A percentile compares a stretch with the other conserved stretches of the same genome.
phyloP scores from a whole-genome alignment of 2,888 invertebrate genomes.

The Tetragnatha montana region DNA sequence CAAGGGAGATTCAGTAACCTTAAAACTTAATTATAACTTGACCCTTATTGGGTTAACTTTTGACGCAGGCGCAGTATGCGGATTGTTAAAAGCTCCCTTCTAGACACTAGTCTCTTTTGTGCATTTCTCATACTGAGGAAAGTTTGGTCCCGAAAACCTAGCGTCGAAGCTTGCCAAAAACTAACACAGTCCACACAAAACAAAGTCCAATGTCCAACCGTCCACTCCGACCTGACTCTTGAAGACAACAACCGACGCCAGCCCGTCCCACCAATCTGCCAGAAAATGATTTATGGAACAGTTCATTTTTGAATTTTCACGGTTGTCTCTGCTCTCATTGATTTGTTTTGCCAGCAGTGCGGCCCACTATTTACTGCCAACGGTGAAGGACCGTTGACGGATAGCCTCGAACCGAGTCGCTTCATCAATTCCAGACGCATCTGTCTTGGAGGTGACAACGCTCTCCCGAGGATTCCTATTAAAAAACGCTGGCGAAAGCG shows the following conservation, averaged over 20 bases:
- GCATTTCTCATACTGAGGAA: no score
- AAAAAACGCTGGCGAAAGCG: neutral
- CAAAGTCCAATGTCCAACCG: neutral
- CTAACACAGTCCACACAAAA: no score
- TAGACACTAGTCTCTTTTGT: no score
- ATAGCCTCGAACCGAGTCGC: neutral
- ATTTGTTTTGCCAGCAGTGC: slow-evolving; percentile 1
- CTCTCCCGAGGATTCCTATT: neutral
- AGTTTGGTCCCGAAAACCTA: no score
- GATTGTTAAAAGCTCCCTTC: no score
- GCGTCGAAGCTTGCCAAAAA: no score
- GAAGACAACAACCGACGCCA: neutral
- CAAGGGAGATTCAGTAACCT: no score
- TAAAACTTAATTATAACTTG: no score
- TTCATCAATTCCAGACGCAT: neutral
- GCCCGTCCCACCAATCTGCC: neutral
- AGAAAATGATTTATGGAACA: neutral
- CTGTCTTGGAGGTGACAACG: neutral
- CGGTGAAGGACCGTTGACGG: neutral
- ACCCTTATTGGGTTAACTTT: no score
- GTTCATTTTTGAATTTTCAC: slow-evolving; percentile 1
- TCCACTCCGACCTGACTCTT: neutral
- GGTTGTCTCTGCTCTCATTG: neutral
- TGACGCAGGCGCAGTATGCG: no score
- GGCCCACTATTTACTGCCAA: neutral